Conservation (phyloP, 2,888 invertebrate species). For the Blera fallax region DNA sequence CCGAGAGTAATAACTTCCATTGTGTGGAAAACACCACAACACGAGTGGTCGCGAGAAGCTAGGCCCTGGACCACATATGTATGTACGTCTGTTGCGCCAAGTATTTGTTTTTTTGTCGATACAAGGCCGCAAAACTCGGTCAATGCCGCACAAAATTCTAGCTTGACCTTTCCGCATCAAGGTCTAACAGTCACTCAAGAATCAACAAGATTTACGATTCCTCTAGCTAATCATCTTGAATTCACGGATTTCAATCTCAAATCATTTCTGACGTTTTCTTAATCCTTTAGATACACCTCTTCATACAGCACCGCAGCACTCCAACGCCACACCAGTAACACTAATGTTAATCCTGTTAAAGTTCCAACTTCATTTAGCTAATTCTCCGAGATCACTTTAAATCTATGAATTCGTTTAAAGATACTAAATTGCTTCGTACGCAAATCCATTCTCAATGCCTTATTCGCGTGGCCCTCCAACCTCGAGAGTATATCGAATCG, state of each 20-base stretch:
- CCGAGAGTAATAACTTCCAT: too few relatives aligned
- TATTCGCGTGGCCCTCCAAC: background rate
- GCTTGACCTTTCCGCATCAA: background rate
- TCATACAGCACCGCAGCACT: background rate
- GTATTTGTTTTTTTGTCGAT: too few relatives aligned
- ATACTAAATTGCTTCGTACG: constrained; percentile 39
- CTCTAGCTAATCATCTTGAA: background rate
- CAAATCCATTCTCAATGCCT: constrained; percentile 24
- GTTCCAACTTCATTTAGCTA: constrained; percentile 50
- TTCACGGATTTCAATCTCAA: background rate
- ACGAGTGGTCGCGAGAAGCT: too few relatives aligned
- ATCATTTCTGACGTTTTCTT: background rate
- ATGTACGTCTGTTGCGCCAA: too few relatives aligned
- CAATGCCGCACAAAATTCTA: background rate
- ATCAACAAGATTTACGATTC: background rate
- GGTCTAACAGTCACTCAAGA: background rate
- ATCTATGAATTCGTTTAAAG: constrained; percentile 40
- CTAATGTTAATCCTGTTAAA: constrained; percentile 35
- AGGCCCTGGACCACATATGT: too few relatives aligned
- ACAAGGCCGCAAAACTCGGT: background rate
- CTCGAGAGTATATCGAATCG: constrained; percentile 29
- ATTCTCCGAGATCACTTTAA: constrained; percentile 41
- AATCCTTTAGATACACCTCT: background rate
- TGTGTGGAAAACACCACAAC: too few relatives aligned
- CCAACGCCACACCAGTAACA: background rate